Evolutionary conservation across 2,113 vertebrate species (phyloP).

Genomic region (Crotalus viridis): DNA sequence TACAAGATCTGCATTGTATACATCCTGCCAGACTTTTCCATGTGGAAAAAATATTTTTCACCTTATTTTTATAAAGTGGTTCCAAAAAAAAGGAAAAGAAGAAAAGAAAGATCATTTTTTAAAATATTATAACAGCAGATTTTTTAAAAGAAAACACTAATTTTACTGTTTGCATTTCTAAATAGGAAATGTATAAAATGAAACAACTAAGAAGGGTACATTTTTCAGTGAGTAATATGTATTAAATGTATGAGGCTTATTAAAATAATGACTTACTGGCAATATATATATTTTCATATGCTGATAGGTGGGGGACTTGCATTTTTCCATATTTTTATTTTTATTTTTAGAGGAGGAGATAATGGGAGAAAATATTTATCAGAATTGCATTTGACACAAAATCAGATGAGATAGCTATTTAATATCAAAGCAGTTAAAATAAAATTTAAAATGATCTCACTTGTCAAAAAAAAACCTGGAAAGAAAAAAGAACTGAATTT

Average conservation of each 20-base stretch:
- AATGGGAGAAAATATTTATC: background rate
- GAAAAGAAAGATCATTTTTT: background rate
- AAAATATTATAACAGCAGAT: background rate
- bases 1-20: conserved; percentile 12
- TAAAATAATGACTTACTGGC: background rate
- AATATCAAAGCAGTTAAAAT: background rate
- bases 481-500: background rate
- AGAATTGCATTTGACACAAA: background rate
- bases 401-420: background rate
- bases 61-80: background rate
- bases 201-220: background rate
- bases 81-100: background rate
- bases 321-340: background rate
- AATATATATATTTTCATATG: background rate
- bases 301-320: background rate
- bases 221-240: background rate
- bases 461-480: background rate
- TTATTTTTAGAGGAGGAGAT: background rate
- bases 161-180: background rate
- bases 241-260: background rate
- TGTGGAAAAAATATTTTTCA: background rate
- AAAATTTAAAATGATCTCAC: background rate
- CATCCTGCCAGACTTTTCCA: background rate
- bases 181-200: background rate
- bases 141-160: background rate